Evolutionary conservation across 2,888 invertebrate genomes (phyloP), one percentile per base, ranked within the genome.

Genomic region (Trachelus troglodyta): DNA sequence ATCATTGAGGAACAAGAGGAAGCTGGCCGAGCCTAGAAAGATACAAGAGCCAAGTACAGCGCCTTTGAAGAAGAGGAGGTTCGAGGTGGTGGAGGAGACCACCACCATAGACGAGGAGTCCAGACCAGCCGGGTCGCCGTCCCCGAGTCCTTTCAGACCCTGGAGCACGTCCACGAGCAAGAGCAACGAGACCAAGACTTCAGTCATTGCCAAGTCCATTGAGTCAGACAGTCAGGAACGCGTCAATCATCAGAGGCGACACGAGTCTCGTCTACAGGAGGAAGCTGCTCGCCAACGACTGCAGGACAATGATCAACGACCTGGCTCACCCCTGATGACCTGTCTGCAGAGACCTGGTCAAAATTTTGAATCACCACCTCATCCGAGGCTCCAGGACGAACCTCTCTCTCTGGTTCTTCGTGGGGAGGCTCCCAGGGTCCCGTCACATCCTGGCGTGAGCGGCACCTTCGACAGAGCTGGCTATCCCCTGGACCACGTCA

Each of bases 51-150:
- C 90, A 85, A 83, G 89, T 90, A 89, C 93, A 82, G 92, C 93
- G 2, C 96, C 96, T 0, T 93, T 95, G 0, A 95, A 96, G 90
- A 96, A 96, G 89, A 93, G 96, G 73, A 81, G 87, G 34, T 90
- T 84, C 83, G 87, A 87, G 77, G 80, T 77, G 33, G 82, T 87
- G 82, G 86, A 87, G 79, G 83, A 83, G 77, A 74, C 81, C 77
- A 92, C 92, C 80, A 75, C 75, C 73, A 73, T 79, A 78, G 92
- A 92, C 82, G 88, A 88, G 33, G 89, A 89, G 40, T 85, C 85
- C 9, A 80, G 87, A 74, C 85, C 85, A 0, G 83, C 81, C 23
- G 80, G 78, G 34, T 84, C 85, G 4, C 92, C 93, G 78, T 87
- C 92, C 0, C 93, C 93, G 1, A 90, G 89, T 79, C 94, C 93